Evolutionary conservation across 2,888 invertebrate genomes (phyloP).

Genomic region (Hipparchia sbordonii): DNA sequence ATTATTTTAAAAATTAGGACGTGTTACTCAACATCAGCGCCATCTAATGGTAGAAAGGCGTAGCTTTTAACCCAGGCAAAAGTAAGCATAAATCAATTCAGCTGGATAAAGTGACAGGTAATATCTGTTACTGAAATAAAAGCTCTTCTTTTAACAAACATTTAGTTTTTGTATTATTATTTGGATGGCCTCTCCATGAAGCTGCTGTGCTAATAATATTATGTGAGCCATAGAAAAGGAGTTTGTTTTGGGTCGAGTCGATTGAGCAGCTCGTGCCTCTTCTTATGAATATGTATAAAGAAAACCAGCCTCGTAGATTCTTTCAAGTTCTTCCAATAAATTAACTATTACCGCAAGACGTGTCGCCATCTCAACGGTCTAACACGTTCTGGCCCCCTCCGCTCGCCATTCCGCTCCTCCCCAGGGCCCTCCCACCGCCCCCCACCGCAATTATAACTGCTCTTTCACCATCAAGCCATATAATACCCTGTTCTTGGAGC

Average conservation of each 20-base stretch:
- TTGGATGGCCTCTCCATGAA: not conserved
- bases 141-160: no score
- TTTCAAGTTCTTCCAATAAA: constrained; percentile 3
- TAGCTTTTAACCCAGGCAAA: no score
- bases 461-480: constrained; percentile 58
- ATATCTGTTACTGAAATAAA: no score
- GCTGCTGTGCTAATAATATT: not conserved
- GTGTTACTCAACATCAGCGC: no score
- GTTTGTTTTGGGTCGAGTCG: not conserved
- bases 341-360: constrained; percentile 43
- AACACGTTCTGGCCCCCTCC: constrained; percentile 75
- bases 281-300: not conserved
- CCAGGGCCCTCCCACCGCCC: constrained; percentile 77
- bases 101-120: no score
- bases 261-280: no score
- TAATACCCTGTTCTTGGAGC: constrained; percentile 62
- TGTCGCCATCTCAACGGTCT: constrained; percentile 56
- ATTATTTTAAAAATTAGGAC: no score
- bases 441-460: constrained; percentile 65
- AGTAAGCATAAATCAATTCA: no score
- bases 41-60: no score
- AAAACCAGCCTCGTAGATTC: not conserved
- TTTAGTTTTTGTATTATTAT: not conserved
- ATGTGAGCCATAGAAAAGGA: not conserved
- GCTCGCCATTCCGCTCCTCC: constrained; percentile 76